These are phyloP conservation scores for Gorsachius goisagi DNA, from an alignment of 2,113 vertebrate genomes.

Conservation along the genomic window DNA sequence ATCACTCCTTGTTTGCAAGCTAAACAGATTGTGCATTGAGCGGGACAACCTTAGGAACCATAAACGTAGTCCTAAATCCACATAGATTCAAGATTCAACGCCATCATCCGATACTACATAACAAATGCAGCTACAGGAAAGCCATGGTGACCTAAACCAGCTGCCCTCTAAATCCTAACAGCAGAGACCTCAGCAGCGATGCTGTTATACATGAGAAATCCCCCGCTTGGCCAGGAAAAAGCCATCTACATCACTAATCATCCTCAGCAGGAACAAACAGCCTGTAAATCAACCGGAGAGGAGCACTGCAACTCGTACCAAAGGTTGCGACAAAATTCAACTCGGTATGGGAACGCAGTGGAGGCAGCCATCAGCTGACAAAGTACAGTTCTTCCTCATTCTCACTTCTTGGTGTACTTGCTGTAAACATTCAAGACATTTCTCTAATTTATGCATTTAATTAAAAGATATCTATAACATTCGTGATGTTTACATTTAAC, in stretches of 20 bases:
- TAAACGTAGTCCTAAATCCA: background rate
- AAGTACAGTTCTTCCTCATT: background rate
- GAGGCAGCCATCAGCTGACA: background rate
- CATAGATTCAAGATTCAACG: background rate
- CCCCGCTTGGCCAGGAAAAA: background rate
- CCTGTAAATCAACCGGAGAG: background rate
- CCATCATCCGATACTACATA: background rate
- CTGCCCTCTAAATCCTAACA: background rate
- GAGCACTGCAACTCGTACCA: background rate
- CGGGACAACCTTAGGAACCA: background rate
- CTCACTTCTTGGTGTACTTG: background rate
- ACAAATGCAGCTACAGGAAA: background rate
- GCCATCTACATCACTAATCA: background rate
- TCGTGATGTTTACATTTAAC: conserved; percentile 36
- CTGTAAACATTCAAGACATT: conserved; percentile 5
- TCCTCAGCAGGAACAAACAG: background rate
- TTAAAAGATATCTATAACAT: background rate
- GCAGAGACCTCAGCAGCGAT: background rate
- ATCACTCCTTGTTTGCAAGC: background rate
- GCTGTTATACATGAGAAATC: background rate
- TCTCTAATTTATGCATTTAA: conserved; percentile 30
- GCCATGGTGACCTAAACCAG: background rate
- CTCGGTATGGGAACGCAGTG: background rate
- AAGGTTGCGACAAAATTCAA: conserved; percentile 29
- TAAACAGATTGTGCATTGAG: background rate